Percentiles rank a stretch among this genome's conserved stretches.
phyloP scores from a whole-genome alignment of 2,797 vertebrate genomes.

The Uromys caudimaculatus region DNA sequence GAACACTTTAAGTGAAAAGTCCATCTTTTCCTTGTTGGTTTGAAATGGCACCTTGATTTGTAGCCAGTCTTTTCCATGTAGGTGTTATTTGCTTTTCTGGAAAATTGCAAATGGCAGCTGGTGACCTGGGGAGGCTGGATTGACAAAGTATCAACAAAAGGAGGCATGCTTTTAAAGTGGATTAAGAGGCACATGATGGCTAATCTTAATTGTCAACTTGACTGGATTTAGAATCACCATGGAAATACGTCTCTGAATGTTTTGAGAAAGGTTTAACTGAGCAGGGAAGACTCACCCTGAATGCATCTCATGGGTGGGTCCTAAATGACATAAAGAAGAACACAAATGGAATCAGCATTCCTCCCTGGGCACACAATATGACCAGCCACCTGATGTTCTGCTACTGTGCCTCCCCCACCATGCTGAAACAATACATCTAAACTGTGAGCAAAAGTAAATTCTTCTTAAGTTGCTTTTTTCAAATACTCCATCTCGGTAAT shows the following conservation, averaged over 20 bases:
- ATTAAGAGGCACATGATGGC: not conserved
- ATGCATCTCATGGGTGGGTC: not conserved
- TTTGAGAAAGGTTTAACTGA: not conserved
- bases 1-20: slow-evolving; percentile 35
- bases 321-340: not conserved
- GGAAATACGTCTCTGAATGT: not conserved
- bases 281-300: not conserved
- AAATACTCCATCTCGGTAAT: not conserved
- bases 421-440: not conserved
- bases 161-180: not conserved
- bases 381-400: not conserved
- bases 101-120: not conserved
- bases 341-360: not conserved
- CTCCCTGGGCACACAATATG: not conserved
- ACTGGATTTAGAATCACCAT: not conserved
- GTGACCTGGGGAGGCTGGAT: not conserved
- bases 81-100: slow-evolving; percentile 26
- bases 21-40: not conserved
- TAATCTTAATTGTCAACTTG: not conserved
- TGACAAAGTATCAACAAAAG: not conserved
- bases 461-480: not conserved
- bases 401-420: not conserved
- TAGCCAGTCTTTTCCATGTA: not conserved
- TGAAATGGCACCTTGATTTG: slow-evolving; percentile 50
- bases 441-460: not conserved